These are phyloP conservation scores for Lampris incognitus DNA, from an alignment of 2,113 vertebrate genomes.

Conservation along the genomic window DNA sequence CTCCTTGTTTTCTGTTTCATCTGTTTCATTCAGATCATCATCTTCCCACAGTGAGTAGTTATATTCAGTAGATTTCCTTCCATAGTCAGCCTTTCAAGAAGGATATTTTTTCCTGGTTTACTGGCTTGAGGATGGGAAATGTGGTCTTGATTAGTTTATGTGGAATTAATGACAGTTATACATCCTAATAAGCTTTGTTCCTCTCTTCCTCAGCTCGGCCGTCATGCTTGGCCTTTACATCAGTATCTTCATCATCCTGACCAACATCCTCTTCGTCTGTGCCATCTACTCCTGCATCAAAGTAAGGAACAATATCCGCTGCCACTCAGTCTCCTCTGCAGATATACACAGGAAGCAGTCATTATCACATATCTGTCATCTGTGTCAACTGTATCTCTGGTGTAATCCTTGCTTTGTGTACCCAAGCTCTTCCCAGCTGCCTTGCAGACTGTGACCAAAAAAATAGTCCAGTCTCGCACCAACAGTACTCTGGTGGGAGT, in stretches of 20 bases:
- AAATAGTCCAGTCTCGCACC: constrained; percentile 90
- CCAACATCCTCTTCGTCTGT: constrained; percentile 88
- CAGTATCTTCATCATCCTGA: constrained; percentile 87
- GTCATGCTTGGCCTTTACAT: constrained; percentile 90
- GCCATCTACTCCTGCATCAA: constrained; percentile 92
- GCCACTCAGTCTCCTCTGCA: constrained; percentile 16
- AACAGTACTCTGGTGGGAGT: constrained; percentile 91
- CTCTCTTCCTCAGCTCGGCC: constrained; percentile 81
- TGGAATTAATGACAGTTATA: constrained; percentile 41
- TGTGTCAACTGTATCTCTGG: constrained; percentile 47
- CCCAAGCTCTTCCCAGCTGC: constrained; percentile 86
- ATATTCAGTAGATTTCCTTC: constrained; percentile 18
- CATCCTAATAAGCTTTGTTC: constrained; percentile 50
- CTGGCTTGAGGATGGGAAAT: constrained; percentile 48
- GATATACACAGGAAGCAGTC: constrained; percentile 45
- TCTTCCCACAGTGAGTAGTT: constrained; percentile 89
- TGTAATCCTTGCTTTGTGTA: constrained; percentile 47
- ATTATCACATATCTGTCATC: constrained; percentile 52
- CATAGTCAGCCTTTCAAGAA: neutral
- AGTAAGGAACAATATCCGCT: constrained; percentile 79
- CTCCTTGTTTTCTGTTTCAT: constrained; percentile 93
- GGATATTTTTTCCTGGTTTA: constrained; percentile 7
- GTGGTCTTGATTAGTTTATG: constrained; percentile 49
- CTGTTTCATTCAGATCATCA: constrained; percentile 88
- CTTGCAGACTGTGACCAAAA: constrained; percentile 87